These are phyloP conservation scores for Agonopterix arenella DNA, from an alignment of 2,888 invertebrate species.

Conservation along the genomic window DNA sequence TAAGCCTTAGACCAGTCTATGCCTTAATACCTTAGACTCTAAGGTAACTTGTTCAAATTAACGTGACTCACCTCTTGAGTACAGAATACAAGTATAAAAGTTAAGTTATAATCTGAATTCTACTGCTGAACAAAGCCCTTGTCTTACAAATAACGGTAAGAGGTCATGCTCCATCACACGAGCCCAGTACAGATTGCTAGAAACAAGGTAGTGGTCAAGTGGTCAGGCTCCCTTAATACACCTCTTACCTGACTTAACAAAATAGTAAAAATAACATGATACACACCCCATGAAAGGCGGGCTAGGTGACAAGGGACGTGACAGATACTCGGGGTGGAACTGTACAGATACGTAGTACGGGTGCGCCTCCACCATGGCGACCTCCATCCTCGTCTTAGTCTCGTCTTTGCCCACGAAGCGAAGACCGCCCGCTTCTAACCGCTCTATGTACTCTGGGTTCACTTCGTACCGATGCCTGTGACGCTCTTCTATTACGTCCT, in stretches of 20 bases:
- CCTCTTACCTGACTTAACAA: background rate
- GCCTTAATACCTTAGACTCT: no score
- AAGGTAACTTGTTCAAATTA: no score
- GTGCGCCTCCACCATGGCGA: constrained; percentile 90
- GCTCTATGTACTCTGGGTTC: constrained; percentile 89
- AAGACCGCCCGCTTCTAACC: constrained; percentile 89
- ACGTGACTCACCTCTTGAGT: no score
- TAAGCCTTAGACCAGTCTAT: no score
- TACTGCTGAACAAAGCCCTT: no score
- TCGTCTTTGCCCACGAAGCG: constrained; percentile 92
- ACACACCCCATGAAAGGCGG: constrained; percentile 93
- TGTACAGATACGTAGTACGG: constrained; percentile 97
- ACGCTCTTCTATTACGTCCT: constrained; percentile 90
- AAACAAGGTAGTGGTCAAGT: no score
- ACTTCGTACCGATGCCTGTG: constrained; percentile 99
- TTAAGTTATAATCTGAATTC: no score
- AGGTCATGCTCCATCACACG: no score
- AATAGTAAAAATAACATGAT: background rate
- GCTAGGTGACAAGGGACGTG: constrained; percentile 92
- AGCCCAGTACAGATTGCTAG: no score
- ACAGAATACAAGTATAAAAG: no score
- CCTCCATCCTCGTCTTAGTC: constrained; percentile 94
- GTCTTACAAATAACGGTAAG: no score
- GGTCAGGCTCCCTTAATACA: no score
- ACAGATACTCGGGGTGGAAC: constrained; percentile 98